Evolutionary conservation across 2,113 vertebrate species (phyloP).

Genomic region (Ammodytes dubius): DNA sequence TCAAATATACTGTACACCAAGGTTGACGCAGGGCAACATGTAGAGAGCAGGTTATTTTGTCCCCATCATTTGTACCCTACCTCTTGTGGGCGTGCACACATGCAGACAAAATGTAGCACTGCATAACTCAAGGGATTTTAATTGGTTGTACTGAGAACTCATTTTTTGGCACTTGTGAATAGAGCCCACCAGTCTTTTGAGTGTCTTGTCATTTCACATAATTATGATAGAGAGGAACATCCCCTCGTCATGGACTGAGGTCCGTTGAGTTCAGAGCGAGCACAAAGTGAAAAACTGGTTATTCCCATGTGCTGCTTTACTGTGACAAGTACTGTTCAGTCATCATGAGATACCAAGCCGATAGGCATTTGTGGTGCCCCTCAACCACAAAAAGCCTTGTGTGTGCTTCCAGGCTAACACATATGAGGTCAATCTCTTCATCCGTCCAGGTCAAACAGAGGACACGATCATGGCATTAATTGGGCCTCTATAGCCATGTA

Average conservation of each 20-base stretch:
- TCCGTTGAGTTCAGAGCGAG: not conserved
- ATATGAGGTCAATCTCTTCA: conserved; percentile 59
- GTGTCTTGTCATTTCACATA: not conserved
- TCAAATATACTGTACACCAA: not conserved
- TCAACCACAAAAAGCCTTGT: conserved; percentile 19
- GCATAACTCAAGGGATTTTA: conserved; percentile 59
- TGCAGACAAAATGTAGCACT: conserved; percentile 28
- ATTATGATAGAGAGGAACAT: not conserved
- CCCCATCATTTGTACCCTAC: conserved; percentile 5
- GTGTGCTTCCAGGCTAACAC: conserved; percentile 36
- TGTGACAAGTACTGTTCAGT: conserved; percentile 12
- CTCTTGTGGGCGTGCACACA: conserved; percentile 5
- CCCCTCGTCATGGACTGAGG: not conserved
- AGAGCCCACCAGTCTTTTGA: not conserved
- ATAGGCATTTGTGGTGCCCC: conserved; percentile 4
- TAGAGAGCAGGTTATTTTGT: conserved; percentile 18
- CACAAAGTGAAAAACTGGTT: not conserved
- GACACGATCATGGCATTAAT: conserved; percentile 36
- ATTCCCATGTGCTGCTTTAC: conserved; percentile 13
- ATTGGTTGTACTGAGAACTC: conserved; percentile 43
- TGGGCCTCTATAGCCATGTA: conserved; percentile 15
- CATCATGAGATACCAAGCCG: not conserved
- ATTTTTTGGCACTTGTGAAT: not conserved
- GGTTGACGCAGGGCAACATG: not conserved
- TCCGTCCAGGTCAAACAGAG: conserved; percentile 38